Base-by-base conservation (phyloP, 2,797 vertebrate genomes). In the Urocyon cinereoargenteus region DNA sequence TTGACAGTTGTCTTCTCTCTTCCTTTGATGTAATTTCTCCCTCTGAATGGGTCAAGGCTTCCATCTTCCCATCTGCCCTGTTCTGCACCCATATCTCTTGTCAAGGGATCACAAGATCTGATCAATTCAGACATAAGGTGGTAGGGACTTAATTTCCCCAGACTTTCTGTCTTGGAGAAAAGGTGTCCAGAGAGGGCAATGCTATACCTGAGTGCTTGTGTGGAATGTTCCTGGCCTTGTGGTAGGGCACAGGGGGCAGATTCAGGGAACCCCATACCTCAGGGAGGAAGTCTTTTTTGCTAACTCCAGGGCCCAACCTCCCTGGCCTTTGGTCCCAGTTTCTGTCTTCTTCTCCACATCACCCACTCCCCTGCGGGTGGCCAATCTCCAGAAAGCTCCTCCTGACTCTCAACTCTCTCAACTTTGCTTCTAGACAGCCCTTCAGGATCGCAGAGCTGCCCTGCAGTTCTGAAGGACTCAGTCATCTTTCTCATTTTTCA, bases 161-260 rank as follows among this genome's bases (percentile, higher is more conserved):
- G 82, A 49, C 24, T 84, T 36, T 36, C 66, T 45, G 26, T 87
- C 62, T 86, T n/a, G 51, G 28, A 57, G 88, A 78, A 94, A 13
- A 3, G 16, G 2, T 6, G 12, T n/a, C 79, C 64, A 68, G 51
- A 36, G 45, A 82, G 40, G 85, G 57, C 49, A 57, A 45, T 19
- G 53, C 66, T 75, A 7, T 21, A 24, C 36, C 6, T 51, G 36
- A 9, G 34, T 14, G 72, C 12, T 55, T 45, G 16, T 49, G 40
- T 1, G n/a, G 4, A 21, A 36, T 8, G 31, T 53, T 28, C 73
- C 28, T 8, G 40, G 45, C 13, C 24, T 24, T 49, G 7, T 53
- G 45, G 12, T n/a, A 40, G 75, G 68, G 18, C 6, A 11, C 4
- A 2, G 55, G 34, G 28, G 28, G 26, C n/a, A 66, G 79, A 49